These are phyloP conservation scores for Heterochromis multidens DNA, from an alignment of 2,113 vertebrate genomes.

Conservation along the genomic window DNA sequence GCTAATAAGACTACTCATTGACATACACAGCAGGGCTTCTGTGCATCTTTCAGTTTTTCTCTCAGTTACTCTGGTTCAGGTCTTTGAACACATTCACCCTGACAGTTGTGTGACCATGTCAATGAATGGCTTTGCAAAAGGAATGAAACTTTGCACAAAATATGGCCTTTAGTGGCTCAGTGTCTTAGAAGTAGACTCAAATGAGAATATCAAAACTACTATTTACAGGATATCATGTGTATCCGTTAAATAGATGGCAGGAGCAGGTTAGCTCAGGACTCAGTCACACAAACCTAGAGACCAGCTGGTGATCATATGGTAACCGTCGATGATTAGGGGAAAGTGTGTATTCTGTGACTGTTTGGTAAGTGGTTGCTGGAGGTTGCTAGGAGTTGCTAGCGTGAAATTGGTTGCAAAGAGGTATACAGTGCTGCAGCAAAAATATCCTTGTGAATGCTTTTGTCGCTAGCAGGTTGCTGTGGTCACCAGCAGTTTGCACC, in stretches of 20 bases:
- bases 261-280: background rate
- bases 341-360: background rate
- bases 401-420: background rate
- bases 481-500: background rate
- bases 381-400: background rate
- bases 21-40: conserved; percentile 48
- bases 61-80: background rate
- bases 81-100: background rate
- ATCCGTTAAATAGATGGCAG: background rate
- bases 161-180: background rate
- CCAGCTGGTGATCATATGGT: fast-evolving
- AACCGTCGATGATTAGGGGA: background rate
- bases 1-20: conserved; percentile 69
- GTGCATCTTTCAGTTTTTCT: background rate
- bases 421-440: background rate
- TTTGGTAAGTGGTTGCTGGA: background rate
- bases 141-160: background rate
- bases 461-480: background rate
- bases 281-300: background rate
- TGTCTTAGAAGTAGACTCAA: background rate
- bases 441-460: background rate
- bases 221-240: background rate
- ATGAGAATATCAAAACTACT: background rate
- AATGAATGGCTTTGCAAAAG: background rate
- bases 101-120: background rate